A percentile compares a stretch with the other conserved stretches of the same genome.
Evolutionary conservation across 2,888 invertebrate genomes (phyloP).

Genomic region (Stenchaetothrips biformis): DNA sequence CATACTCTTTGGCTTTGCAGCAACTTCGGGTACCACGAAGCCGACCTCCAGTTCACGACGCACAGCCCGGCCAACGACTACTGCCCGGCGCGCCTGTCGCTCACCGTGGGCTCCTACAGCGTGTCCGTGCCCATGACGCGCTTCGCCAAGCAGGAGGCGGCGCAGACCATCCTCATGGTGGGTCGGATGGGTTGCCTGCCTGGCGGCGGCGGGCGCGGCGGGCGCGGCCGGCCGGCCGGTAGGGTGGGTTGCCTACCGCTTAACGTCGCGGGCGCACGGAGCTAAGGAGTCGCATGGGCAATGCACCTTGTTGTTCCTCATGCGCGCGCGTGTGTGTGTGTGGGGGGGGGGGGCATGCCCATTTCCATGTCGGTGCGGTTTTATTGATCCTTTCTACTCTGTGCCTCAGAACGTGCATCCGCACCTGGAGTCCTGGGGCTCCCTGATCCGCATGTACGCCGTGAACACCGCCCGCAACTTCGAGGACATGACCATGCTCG

Average conservation of each 20-base stretch:
- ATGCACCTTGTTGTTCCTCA: no score
- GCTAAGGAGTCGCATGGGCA: no score
- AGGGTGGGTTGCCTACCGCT: no score
- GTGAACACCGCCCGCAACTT: not conserved
- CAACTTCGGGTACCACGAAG: not conserved
- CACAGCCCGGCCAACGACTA: not conserved
- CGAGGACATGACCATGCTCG: not conserved
- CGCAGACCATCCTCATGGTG: not conserved
- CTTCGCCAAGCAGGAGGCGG: slow-evolving; percentile 1
- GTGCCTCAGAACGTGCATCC: not conserved
- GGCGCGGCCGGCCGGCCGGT: not conserved
- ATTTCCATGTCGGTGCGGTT: no score
- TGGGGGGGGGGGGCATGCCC: no score
- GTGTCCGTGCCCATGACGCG: not conserved
- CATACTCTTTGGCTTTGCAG: not conserved
- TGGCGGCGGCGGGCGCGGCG: not conserved
- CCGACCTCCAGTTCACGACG: not conserved
- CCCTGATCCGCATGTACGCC: not conserved
- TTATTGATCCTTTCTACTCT: no score
- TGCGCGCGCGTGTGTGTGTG: no score
- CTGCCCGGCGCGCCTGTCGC: not conserved
- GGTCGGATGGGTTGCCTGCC: not conserved
- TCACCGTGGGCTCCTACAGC: not conserved
- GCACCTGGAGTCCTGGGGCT: not conserved
- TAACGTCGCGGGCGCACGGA: no score